Conservation (phyloP, 1,140 invertebrate genomes). For the Muscidifurax raptorellus region DNA sequence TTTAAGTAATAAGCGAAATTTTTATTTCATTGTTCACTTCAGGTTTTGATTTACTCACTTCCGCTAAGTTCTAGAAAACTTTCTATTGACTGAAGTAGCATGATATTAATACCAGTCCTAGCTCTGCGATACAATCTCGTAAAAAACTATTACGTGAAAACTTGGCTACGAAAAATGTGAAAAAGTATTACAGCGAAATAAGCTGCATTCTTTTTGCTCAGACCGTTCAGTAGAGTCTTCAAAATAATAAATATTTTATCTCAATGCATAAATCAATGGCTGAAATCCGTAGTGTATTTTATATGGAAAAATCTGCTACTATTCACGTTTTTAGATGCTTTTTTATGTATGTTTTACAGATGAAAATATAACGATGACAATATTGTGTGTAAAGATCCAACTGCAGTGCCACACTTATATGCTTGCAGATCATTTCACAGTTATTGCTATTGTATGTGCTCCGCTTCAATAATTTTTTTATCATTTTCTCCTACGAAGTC, state of each 20-base stretch:
- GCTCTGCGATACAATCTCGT: too few relatives aligned
- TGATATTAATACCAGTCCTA: too few relatives aligned
- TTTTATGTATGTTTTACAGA: too few relatives aligned
- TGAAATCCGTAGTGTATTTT: not conserved
- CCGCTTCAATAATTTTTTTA: not conserved
- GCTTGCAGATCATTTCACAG: conserved; percentile 7
- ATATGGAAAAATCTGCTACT: not conserved
- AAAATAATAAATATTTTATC: too few relatives aligned
- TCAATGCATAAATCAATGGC: too few relatives aligned
- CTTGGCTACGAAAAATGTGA: too few relatives aligned
- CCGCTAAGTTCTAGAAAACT: too few relatives aligned
- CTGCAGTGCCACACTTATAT: not conserved
- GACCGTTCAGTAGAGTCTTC: too few relatives aligned
- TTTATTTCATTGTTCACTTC: not conserved
- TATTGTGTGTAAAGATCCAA: not conserved
- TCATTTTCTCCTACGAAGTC: not conserved
- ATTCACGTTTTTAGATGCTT: not conserved
- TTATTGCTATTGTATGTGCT: not conserved
- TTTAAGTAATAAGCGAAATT: not conserved
- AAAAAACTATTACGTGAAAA: too few relatives aligned
- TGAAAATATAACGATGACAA: not conserved
- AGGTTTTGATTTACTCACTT: not conserved
- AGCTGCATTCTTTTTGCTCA: too few relatives aligned
- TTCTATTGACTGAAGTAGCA: too few relatives aligned
- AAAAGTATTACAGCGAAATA: too few relatives aligned